Conservation (phyloP, 2,888 invertebrate species). For the Proisotoma minuta region DNA sequence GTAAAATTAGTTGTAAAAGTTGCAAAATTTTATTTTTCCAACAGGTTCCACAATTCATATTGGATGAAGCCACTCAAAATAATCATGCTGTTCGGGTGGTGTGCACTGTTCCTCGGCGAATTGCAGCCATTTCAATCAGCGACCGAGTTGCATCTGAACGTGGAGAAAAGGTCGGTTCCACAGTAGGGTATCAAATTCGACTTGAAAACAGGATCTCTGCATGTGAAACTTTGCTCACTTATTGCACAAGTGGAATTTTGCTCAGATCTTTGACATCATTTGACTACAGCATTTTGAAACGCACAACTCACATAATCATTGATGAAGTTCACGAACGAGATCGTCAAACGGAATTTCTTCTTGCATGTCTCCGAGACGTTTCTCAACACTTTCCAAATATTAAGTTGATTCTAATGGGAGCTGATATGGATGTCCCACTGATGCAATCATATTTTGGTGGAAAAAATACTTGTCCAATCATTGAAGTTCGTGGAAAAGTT, state of each 20-base stretch:
- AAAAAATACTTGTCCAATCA: constrained; percentile 56
- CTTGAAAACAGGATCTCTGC: constrained; percentile 79
- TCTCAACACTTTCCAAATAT: constrained; percentile 62
- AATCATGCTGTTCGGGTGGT: constrained; percentile 71
- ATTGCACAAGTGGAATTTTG: constrained; percentile 87
- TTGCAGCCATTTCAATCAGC: constrained; percentile 84
- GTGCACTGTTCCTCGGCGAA: constrained; percentile 86
- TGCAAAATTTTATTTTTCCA: constrained; percentile 7
- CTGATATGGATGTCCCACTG: constrained; percentile 77
- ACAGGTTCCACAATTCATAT: constrained; percentile 80
- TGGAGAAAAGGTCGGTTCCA: constrained; percentile 58
- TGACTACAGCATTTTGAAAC: constrained; percentile 60
- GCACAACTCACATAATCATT: constrained; percentile 79
- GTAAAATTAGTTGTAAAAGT: no score
- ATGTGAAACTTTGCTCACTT: constrained; percentile 70
- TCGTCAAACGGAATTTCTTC: constrained; percentile 83
- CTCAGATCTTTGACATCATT: constrained; percentile 76
- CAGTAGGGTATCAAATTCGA: constrained; percentile 84
- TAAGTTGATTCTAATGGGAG: constrained; percentile 88
- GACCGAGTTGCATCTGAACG: constrained; percentile 69
- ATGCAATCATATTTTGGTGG: constrained; percentile 79
- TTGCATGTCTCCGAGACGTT: constrained; percentile 76
- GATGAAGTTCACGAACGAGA: constrained; percentile 97
- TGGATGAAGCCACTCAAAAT: constrained; percentile 65
- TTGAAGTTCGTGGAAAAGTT: constrained; percentile 59